Percentiles rank a stretch among this genome's conserved stretches.
These are phyloP conservation scores for Cotesia vestalis DNA, from an alignment of 1,140 invertebrate species.

Conservation along the genomic window DNA sequence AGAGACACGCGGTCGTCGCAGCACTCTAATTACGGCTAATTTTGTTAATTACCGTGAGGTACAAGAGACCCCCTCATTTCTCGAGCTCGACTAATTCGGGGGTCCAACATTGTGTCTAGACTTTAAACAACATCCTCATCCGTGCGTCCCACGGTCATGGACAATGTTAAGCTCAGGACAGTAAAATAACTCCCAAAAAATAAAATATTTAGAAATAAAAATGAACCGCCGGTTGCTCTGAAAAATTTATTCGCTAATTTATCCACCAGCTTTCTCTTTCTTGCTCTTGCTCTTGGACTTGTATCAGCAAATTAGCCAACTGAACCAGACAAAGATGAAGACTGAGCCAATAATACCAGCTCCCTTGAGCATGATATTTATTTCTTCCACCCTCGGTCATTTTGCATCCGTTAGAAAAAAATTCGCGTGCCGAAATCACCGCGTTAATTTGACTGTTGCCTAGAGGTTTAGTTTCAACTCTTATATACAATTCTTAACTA, in stretches of 20 bases:
- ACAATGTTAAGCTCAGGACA: constrained; percentile 2
- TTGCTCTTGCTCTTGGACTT: neutral
- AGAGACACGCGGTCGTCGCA: constrained; percentile 35
- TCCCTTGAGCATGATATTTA: constrained; percentile 45
- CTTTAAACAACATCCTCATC: constrained; percentile 61
- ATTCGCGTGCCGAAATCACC: constrained; percentile 2
- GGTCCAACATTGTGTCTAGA: constrained; percentile 64
- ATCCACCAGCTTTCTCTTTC: neutral
- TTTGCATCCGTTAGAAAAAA: constrained; percentile 36
- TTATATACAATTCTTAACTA: neutral
- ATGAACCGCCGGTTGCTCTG: neutral
- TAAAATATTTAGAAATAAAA: neutral
- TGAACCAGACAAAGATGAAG: too few species aligned
- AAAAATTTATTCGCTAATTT: neutral
- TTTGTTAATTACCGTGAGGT: constrained; percentile 60
- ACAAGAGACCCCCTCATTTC: constrained; percentile 46
- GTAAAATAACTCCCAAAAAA: constrained; percentile 7
- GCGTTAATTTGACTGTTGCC: constrained; percentile 31
- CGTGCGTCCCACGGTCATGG: constrained; percentile 44
- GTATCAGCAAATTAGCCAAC: too few species aligned
- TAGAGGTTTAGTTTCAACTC: constrained; percentile 2
- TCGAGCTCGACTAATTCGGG: constrained; percentile 57
- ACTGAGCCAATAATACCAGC: neutral
- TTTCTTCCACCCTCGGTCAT: constrained; percentile 36
- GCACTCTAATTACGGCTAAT: constrained; percentile 63